These are phyloP conservation scores for Limnephilus auricula DNA, from an alignment of 2,888 invertebrate genomes.

Conservation along the genomic window DNA sequence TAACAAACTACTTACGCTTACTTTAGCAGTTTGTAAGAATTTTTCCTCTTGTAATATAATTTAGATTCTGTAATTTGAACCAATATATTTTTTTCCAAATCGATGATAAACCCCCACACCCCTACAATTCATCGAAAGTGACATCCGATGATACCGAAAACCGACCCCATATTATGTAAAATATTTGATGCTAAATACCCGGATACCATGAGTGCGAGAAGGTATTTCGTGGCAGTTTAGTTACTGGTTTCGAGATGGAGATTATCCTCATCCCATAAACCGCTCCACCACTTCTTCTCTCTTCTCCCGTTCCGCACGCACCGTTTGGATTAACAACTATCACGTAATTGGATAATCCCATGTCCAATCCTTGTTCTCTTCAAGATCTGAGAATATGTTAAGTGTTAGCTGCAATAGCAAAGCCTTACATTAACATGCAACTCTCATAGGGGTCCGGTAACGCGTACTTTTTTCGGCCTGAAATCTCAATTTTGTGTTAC, in stretches of 20 bases:
- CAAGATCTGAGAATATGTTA: neutral
- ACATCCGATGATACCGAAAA: neutral
- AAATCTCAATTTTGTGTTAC: neutral
- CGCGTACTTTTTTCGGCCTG: neutral
- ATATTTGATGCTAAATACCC: neutral
- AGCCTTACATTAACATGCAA: neutral
- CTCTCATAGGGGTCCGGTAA: neutral
- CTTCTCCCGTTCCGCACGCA: conserved; percentile 46
- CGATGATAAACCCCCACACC: no score
- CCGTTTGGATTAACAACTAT: conserved; percentile 45
- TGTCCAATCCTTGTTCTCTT: conserved; percentile 10
- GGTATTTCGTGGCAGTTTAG: neutral
- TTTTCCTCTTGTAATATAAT: no score
- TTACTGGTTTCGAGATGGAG: neutral
- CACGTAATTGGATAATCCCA: conserved; percentile 50
- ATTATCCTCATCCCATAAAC: neutral
- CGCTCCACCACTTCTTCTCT: neutral
- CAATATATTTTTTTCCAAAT: no score
- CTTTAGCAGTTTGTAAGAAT: no score
- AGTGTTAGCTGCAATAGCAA: neutral
- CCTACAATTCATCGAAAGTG: neutral
- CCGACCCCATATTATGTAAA: neutral
- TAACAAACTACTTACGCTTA: no score
- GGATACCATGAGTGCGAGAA: neutral
- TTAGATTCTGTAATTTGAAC: no score